These are phyloP conservation scores for Calycopis cecrops DNA, from an alignment of 1,140 invertebrate genomes.

Conservation along the genomic window DNA sequence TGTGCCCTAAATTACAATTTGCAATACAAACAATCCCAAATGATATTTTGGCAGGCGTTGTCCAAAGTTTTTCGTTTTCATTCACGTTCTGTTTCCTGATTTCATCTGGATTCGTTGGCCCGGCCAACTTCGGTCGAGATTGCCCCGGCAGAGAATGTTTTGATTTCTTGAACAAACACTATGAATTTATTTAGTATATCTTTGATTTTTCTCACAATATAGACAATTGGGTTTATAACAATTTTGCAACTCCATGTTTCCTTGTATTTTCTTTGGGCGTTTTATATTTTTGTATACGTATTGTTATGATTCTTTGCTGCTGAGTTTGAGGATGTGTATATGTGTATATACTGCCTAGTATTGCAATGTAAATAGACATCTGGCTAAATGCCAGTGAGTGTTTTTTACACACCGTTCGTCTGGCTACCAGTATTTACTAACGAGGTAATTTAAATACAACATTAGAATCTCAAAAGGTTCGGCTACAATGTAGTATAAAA, in stretches of 20 bases:
- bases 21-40: slow-evolving; percentile 15
- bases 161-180: slow-evolving; percentile 16
- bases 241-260: background rate
- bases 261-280: too few relatives aligned
- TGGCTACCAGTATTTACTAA: too few relatives aligned
- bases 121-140: slow-evolving; percentile 11
- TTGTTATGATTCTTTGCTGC: too few relatives aligned
- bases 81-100: slow-evolving; percentile 20
- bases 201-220: slow-evolving; percentile 4
- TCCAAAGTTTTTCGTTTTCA: slow-evolving; percentile 19
- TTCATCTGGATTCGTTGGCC: slow-evolving; percentile 17
- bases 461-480: too few relatives aligned
- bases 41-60: slow-evolving; percentile 17
- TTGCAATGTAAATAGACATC: too few relatives aligned
- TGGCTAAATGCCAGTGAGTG: too few relatives aligned
- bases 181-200: slow-evolving; percentile 12
- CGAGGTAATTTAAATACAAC: too few relatives aligned
- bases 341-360: too few relatives aligned
- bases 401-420: too few relatives aligned
- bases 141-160: slow-evolving; percentile 12
- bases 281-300: too few relatives aligned
- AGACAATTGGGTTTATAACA: background rate
- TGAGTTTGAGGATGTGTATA: too few relatives aligned
- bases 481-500: too few relatives aligned
- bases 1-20: background rate